phyloP scores from a whole-genome alignment of 2,797 vertebrate species.

The Pseudochaenichthys georgianus region DNA sequence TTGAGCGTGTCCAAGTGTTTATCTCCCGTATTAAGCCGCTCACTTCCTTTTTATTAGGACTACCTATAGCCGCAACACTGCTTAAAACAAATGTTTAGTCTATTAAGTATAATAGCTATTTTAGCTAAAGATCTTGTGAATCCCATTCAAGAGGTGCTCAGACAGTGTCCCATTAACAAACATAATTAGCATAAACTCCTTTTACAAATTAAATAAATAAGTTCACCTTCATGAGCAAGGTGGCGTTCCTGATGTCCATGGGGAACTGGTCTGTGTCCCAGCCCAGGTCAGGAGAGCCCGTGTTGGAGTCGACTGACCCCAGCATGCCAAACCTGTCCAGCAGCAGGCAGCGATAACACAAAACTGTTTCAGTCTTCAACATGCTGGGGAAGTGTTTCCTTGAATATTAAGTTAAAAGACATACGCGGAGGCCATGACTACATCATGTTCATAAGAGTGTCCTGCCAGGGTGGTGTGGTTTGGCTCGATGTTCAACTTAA shows the following conservation, averaged over 20 bases:
- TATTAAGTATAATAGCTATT: background rate
- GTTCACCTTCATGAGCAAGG: conserved; percentile 81
- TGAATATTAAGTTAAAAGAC: conserved; percentile 1
- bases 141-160: background rate
- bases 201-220: background rate
- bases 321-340: conserved; percentile 78
- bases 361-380: background rate
- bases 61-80: too few relatives aligned
- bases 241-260: conserved; percentile 82
- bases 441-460: conserved; percentile 80
- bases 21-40: too few relatives aligned
- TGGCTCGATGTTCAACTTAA: conserved; percentile 83
- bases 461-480: conserved; percentile 84
- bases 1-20: too few relatives aligned
- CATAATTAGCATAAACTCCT: background rate
- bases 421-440: conserved; percentile 78
- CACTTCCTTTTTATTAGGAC: too few relatives aligned
- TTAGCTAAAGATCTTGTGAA: background rate
- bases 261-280: conserved; percentile 84
- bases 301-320: conserved; percentile 83
- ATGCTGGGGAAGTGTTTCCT: background rate
- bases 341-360: background rate
- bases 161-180: background rate
- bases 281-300: conserved; percentile 79
- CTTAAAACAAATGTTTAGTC: too few relatives aligned